Evolutionary conservation across 2,888 invertebrate species (phyloP).

Genomic region (Xestoiulus laeticollis): DNA sequence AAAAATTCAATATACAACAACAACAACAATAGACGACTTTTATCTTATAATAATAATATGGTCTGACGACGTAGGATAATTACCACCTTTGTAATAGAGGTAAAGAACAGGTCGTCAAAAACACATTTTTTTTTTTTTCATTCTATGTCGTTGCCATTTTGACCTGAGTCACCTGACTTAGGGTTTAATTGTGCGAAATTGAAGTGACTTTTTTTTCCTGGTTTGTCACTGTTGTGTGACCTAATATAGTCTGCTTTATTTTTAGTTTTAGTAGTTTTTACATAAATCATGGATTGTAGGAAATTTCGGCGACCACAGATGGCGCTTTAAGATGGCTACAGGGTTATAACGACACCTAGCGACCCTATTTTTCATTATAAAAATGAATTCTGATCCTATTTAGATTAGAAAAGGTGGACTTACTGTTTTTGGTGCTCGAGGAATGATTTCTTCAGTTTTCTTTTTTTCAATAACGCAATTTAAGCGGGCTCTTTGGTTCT

Average conservation of each 20-base stretch:
- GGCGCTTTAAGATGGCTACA: no score
- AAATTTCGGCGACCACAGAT: no score
- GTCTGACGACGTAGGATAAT: not conserved
- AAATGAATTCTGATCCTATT: no score
- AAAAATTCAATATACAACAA: slow-evolving; percentile 18
- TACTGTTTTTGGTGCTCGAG: slow-evolving; percentile 73
- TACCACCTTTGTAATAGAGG: not conserved
- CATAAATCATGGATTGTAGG: no score
- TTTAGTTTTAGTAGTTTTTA: no score
- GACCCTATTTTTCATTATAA: no score
- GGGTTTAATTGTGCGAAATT: not conserved
- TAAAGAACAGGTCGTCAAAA: not conserved
- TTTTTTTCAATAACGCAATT: slow-evolving; percentile 90
- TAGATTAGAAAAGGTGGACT: slow-evolving; percentile 35
- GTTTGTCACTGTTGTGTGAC: no score
- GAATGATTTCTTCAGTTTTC: slow-evolving; percentile 82
- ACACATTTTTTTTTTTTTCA: not conserved
- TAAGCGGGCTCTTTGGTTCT: slow-evolving; percentile 76
- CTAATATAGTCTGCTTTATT: no score
- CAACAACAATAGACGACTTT: not conserved
- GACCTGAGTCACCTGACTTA: not conserved
- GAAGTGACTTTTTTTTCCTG: not conserved
- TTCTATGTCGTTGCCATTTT: not conserved
- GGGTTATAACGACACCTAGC: no score
- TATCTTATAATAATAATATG: not conserved